A percentile compares a stretch with the other conserved stretches of the same genome.
These are phyloP conservation scores for Halisarca cf. caerulea DNA, from an alignment of 37 sponge, comb jelly and placozoan species.

Conservation along the genomic window DNA sequence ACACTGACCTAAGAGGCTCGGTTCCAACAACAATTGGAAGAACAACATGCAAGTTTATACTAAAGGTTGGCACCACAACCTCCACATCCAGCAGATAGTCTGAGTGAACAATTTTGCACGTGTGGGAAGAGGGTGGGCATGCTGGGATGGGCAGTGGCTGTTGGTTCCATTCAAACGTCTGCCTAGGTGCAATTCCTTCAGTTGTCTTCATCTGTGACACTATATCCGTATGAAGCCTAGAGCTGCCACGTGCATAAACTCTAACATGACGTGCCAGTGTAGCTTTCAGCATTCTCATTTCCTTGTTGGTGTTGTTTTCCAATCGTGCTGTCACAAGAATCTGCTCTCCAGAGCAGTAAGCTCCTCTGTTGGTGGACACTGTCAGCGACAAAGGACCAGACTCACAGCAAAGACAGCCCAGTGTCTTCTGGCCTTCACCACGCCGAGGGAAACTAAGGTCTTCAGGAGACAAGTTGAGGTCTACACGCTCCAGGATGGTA, in stretches of 20 bases:
- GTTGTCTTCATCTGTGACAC: not conserved
- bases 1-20: constrained; percentile 12
- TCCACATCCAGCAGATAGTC: constrained; percentile 3
- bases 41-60: not conserved
- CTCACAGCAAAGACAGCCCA: constrained; percentile 69
- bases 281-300: constrained; percentile 33
- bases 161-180: constrained; percentile 17
- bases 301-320: constrained; percentile 50
- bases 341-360: constrained; percentile 52
- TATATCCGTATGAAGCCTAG: not conserved
- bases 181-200: not conserved
- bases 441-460: constrained; percentile 7
- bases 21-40: constrained; percentile 12
- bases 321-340: constrained; percentile 30
- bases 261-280: not conserved
- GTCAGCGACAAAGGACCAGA: constrained; percentile 60
- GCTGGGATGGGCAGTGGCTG: constrained; percentile 23
- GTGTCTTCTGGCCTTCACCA: constrained; percentile 42
- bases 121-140: constrained; percentile 13
- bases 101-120: not conserved
- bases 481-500: constrained; percentile 39
- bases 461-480: constrained; percentile 42
- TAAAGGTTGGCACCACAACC: constrained; percentile 2
- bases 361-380: constrained; percentile 39
- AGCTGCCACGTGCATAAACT: constrained; percentile 35